Evolutionary conservation across 2,113 vertebrate species (phyloP), one percentile per base, ranked within the genome.

Genomic region (Donacobius atricapilla): DNA sequence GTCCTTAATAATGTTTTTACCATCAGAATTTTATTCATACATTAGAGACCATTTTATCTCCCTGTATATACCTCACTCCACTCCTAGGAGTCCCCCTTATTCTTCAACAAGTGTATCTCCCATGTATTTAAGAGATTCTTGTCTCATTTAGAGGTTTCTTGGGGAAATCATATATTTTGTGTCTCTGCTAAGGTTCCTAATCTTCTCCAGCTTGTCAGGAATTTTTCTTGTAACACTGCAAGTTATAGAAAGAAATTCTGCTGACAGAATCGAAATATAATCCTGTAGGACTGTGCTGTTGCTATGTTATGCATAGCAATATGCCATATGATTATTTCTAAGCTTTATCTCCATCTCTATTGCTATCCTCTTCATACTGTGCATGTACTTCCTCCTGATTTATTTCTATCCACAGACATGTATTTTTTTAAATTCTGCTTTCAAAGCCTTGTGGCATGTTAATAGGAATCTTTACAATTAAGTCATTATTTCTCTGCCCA

Each of bases 251-350:
- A 78, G 30, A 89, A 83, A 90, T 86, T 89, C 51, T 93, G 88
- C 71, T 92, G 79, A 90, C 42, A 83, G 69, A 86, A 85, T 15
- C 42, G 75, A 88, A 94, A 88, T 31, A 90, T 6, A 94, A 86
- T 81, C 66, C 80, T 70, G 42, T 45, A 96, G 90, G 90, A 54
- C 42, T 65, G 53, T 53, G 47, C 54, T 54, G 58, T 42, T 72
- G 79, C 92, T 88, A 45, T 37, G 44, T 58, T 57, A 83, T 57
- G 57, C 45, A 60, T 1, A 93, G 70, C 48, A 88, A 65, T 53
- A 83, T 37, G 53, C 10, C 2, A 21, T 42, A 88, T 86, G 94
- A 94, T 30, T 73, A 68, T 87, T 93, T 66, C 68, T 50, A 54
- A 83, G 66, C 78, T 73, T 96, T 88, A 91, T 89, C 79, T 80